A percentile compares a stretch with the other conserved stretches of the same genome.
Evolutionary conservation across 2,797 vertebrate species (phyloP).

Genomic region (Neoniphon sammara): DNA sequence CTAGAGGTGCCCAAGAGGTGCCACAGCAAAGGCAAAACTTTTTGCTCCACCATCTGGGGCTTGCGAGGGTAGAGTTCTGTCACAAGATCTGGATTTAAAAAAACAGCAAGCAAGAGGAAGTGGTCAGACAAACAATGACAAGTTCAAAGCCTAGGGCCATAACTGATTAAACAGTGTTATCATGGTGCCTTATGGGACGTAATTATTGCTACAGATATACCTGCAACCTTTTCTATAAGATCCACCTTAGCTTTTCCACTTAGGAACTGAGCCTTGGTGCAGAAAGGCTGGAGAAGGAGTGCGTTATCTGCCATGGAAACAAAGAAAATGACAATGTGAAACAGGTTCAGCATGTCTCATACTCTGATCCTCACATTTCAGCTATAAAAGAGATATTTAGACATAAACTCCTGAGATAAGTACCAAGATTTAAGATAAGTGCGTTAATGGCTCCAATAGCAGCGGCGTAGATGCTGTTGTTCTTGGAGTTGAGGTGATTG

Average conservation of each 20-base stretch:
- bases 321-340: slow-evolving; percentile 31
- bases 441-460: slow-evolving; percentile 88
- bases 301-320: slow-evolving; percentile 81
- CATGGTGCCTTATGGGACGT: background rate
- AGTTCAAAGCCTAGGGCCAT: background rate
- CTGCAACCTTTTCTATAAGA: slow-evolving; percentile 92
- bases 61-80: slow-evolving; percentile 89
- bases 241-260: slow-evolving; percentile 94
- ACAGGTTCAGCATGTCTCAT: background rate
- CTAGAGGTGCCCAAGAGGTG: slow-evolving; percentile 88
- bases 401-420: slow-evolving; percentile 5
- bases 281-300: slow-evolving; percentile 93
- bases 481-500: slow-evolving; percentile 98
- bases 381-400: background rate
- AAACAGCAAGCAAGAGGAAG: background rate
- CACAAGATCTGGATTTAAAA: slow-evolving; percentile 83
- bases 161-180: background rate
- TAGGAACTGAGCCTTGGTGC: slow-evolving; percentile 94
- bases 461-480: slow-evolving; percentile 88
- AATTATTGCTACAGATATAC: slow-evolving; percentile 75
- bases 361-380: background rate
- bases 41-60: slow-evolving; percentile 90
- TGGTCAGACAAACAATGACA: background rate
- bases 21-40: slow-evolving; percentile 90
- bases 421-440: slow-evolving; percentile 89